Conservation (phyloP, 2,113 vertebrate species). For the Platysteira castanea region DNA sequence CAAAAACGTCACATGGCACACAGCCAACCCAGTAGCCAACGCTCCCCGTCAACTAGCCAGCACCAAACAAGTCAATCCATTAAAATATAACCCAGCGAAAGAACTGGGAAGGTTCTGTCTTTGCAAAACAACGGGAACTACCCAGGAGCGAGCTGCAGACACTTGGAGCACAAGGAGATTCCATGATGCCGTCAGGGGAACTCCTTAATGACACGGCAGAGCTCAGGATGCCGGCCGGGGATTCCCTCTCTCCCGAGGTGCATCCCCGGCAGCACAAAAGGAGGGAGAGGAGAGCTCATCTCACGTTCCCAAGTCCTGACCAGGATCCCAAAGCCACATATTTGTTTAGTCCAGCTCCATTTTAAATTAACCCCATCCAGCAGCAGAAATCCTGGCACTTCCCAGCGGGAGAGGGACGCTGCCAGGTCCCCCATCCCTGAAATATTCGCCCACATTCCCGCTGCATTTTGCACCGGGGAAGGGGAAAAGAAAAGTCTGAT, state of each 20-base stretch:
- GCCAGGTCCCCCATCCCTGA: neutral
- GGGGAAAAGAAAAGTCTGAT: neutral
- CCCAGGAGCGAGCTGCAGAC: constrained; percentile 21
- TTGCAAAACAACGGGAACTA: neutral
- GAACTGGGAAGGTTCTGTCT: neutral
- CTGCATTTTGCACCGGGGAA: neutral
- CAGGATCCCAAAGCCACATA: neutral
- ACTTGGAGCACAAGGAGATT: neutral
- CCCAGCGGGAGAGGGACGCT: neutral
- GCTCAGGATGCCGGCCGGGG: constrained; percentile 51
- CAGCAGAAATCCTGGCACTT: constrained; percentile 9
- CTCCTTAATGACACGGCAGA: constrained; percentile 67
- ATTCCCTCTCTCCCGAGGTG: constrained; percentile 71
- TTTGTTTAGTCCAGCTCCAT: neutral
- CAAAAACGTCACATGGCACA: neutral
- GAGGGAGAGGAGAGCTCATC: neutral
- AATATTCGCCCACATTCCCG: fast-evolving
- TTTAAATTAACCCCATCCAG: neutral
- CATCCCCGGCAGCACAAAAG: constrained; percentile 48
- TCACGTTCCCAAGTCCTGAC: fast-evolving
- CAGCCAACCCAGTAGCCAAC: neutral
- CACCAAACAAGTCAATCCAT: neutral
- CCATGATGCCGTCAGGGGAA: constrained; percentile 52
- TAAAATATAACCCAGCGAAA: neutral
- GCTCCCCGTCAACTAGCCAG: neutral